A percentile compares a stretch with the other conserved stretches of the same genome.
These are phyloP conservation scores for Podarcis lilfordi DNA, from an alignment of 2,797 vertebrate genomes.

Conservation along the genomic window DNA sequence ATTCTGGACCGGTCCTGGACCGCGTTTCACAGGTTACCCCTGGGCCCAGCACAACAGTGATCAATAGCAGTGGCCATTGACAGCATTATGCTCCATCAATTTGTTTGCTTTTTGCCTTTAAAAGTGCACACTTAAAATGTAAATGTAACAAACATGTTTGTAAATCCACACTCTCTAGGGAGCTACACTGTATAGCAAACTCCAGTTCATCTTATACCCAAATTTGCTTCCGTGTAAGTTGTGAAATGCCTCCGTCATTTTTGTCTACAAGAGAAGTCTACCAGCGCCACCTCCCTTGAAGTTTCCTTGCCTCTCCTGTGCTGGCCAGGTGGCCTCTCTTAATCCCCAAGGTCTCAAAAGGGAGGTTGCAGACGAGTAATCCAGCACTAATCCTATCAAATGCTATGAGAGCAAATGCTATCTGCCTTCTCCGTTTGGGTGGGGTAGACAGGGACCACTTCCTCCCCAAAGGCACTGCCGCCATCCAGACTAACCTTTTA, in stretches of 20 bases:
- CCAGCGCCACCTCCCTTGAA: background rate
- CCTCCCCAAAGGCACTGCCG: background rate
- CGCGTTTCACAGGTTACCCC: rapidly evolving
- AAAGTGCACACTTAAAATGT: background rate
- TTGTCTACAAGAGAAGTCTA: background rate
- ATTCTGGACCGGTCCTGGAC: no score
- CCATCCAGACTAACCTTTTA: background rate
- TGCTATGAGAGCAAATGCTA: background rate
- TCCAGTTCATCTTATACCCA: background rate
- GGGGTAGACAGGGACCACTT: background rate
- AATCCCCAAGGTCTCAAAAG: background rate
- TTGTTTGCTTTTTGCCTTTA: background rate
- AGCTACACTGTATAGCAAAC: background rate
- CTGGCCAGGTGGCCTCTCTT: background rate
- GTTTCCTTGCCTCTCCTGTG: background rate
- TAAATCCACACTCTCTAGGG: background rate
- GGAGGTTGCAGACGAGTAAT: background rate
- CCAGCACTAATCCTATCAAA: background rate
- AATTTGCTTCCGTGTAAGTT: no score
- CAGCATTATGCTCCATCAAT: background rate
- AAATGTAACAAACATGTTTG: background rate
- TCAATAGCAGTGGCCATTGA: background rate
- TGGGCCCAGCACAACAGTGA: background rate
- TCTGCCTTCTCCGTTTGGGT: background rate
- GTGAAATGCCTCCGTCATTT: background rate